A percentile compares a stretch with the other conserved stretches of the same genome.
Evolutionary conservation across 2,888 invertebrate genomes (phyloP).

Genomic region (Alviniconcha strummeri): DNA sequence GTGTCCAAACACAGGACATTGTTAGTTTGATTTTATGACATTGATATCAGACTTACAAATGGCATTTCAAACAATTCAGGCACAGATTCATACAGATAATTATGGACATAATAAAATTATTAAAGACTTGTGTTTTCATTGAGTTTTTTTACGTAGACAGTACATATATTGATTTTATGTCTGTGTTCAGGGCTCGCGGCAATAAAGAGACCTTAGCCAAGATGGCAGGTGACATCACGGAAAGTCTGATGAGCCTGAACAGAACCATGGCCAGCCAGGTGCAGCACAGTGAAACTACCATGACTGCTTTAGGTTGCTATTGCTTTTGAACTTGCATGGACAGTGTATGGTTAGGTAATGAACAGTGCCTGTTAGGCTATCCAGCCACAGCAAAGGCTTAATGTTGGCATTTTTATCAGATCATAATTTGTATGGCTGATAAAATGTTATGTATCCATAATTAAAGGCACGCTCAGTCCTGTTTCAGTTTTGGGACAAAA

Average conservation of each 20-base stretch:
- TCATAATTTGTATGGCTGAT: not conserved
- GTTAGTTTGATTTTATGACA: no score
- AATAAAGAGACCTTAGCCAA: conserved; percentile 77
- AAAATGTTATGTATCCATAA: no score
- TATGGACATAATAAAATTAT: no score
- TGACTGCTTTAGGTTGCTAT: conserved; percentile 81
- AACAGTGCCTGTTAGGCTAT: not conserved
- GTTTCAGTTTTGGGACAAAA: no score
- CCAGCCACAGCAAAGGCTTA: no score
- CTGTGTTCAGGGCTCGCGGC: conserved; percentile 60
- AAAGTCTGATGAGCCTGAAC: conserved; percentile 88
- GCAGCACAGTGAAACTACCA: conserved; percentile 88
- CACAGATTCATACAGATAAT: no score
- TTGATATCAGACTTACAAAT: no score
- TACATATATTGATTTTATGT: not conserved
- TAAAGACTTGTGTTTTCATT: no score
- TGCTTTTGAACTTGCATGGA: not conserved
- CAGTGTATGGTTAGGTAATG: not conserved
- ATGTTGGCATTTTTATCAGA: not conserved
- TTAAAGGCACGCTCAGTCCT: no score
- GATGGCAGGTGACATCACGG: conserved; percentile 86
- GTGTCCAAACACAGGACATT: no score
- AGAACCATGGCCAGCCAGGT: conserved; percentile 90
- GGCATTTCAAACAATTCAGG: no score
- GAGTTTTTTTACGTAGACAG: no score